phyloP scores from a whole-genome alignment of 2,113 vertebrate genomes.

The Cricetomys ansorgei region DNA sequence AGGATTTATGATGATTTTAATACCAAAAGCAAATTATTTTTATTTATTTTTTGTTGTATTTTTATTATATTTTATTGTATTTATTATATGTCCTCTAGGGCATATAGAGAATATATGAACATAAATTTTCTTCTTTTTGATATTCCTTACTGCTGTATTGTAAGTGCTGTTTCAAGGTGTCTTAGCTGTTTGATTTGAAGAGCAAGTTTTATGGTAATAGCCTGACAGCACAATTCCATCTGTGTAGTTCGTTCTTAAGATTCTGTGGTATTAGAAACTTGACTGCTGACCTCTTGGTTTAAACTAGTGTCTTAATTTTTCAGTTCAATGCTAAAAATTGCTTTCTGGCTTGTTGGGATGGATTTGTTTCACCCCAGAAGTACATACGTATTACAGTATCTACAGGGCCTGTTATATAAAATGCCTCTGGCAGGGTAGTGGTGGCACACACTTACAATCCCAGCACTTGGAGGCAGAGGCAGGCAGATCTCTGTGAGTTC shows the following conservation, averaged over 20 bases:
- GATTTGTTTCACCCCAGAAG: constrained; percentile 29
- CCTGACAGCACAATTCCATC: not conserved
- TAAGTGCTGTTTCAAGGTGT: not conserved
- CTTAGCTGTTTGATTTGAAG: constrained; percentile 20
- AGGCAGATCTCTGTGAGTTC: too few relatives aligned
- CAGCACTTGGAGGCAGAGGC: too few relatives aligned
- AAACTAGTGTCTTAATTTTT: not conserved
- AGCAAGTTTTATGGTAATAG: constrained; percentile 1
- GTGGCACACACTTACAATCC: too few relatives aligned
- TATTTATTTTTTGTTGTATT: too few relatives aligned
- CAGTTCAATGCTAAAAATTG: not conserved
- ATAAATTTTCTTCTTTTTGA: not conserved
- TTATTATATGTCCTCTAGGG: too few relatives aligned
- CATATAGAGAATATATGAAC: not conserved
- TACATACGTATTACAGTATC: not conserved
- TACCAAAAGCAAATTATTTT: constrained; percentile 43
- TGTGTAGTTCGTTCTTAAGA: not conserved
- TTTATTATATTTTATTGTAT: too few relatives aligned
- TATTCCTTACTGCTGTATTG: constrained; percentile 17
- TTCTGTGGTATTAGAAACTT: not conserved
- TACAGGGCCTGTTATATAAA: constrained; percentile 36
- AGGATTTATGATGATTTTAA: constrained; percentile 38
- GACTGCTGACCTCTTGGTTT: not conserved
- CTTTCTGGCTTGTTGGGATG: constrained; percentile 10
- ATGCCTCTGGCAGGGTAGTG: too few relatives aligned